Base-by-base conservation (phyloP, 2,888 invertebrate genomes). In the Falcaria lacertinaria region DNA sequence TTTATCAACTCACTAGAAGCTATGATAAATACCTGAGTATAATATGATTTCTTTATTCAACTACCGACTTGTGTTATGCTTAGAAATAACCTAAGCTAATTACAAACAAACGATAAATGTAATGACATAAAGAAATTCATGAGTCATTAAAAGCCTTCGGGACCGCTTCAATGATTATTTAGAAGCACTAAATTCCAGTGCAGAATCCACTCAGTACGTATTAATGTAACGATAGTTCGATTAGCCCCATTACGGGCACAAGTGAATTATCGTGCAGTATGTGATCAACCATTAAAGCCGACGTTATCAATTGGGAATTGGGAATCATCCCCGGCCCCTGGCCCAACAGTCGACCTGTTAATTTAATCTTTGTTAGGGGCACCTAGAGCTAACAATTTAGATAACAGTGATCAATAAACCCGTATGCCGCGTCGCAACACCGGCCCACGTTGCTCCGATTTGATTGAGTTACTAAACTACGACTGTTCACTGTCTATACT, bases 341-440 rank as follows among this genome's bases (percentile, higher is more conserved):
- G 61, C 68, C 60, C 67, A 74, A 72, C 74, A 78, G 62, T 69
- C 68, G 71, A 76, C 75, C 80, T 80, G 79, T 81, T 84, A 84
- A 81, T 85, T 80, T 80, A 81, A 84, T 85, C 80, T 82, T 81
- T 78, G 77, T 74, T 66, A 63, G 69, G 72, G 71, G 64, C 79
- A 83, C 82, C 78, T 76, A 76, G 77, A 73, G 70, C 73, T 74
- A 73, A 70, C 78, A 79, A 81, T 80, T 80, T 80, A 80, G 81
- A 83, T 85, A 80, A 81, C 81, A 73, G 74, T 81, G 83, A 84
- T 83, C 78, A 84, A 84, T 84, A 81, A 80, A 65, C 76, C 74
- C 74, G 74, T 69, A 77, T 69, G 63, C 67, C 75, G 73, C 71
- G 73, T 54, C 69, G 68, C 68, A 66, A 62, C 69, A 60, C 52